Conservation (phyloP, 2,113 vertebrate genomes). For the Mustelus asterias region DNA sequence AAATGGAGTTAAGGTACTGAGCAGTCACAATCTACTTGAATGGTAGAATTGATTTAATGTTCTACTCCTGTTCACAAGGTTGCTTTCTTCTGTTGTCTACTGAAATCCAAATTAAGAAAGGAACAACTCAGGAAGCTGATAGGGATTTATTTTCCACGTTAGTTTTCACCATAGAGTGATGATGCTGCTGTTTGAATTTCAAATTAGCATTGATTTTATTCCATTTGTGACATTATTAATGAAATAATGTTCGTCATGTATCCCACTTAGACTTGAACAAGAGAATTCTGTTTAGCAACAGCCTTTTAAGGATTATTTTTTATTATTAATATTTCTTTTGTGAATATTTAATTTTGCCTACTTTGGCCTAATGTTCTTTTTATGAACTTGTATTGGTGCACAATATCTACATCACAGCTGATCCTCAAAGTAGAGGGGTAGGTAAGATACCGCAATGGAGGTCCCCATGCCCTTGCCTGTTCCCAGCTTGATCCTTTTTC, state of each 20-base stretch:
- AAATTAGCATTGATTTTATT: not conserved
- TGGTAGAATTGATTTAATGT: not conserved
- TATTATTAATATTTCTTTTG: not conserved
- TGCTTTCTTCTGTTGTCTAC: not conserved
- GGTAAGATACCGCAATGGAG: not conserved
- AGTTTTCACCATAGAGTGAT: not conserved
- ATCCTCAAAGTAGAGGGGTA: not conserved
- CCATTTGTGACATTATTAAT: not conserved
- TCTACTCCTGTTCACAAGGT: not conserved
- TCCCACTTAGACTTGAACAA: not conserved
- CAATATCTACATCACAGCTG: not conserved
- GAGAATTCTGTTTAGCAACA: not conserved
- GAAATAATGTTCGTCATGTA: not conserved
- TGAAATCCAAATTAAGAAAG: not conserved
- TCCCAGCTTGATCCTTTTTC: not conserved
- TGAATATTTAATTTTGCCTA: not conserved
- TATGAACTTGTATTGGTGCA: not conserved
- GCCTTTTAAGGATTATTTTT: not conserved
- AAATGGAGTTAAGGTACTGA: not conserved
- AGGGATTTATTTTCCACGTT: not conserved
- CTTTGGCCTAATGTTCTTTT: not conserved
- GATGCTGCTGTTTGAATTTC: not conserved
- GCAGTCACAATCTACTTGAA: not conserved
- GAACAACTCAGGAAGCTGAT: not conserved
- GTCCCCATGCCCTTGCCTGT: not conserved